Conservation (phyloP, 2,888 invertebrate species). For the Callinectes sapidus region DNA sequence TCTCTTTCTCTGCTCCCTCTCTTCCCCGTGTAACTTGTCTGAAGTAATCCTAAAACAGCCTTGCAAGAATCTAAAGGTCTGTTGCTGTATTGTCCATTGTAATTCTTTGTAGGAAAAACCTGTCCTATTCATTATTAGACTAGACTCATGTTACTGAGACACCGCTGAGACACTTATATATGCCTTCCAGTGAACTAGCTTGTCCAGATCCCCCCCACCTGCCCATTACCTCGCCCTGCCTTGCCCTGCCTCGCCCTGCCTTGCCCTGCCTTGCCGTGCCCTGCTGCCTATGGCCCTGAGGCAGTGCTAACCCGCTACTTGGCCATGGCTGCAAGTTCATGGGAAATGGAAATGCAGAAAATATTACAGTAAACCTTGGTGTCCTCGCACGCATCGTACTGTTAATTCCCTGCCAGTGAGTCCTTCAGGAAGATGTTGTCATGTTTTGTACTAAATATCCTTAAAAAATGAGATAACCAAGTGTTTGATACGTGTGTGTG, state of each 20-base stretch:
- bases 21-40: too few relatives aligned
- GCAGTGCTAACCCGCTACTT: not conserved
- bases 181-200: not conserved
- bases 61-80: too few relatives aligned
- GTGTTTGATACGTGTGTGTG: not conserved
- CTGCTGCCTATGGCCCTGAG: not conserved
- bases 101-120: too few relatives aligned
- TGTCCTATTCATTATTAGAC: not conserved
- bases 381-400: not conserved
- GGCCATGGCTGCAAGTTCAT: not conserved
- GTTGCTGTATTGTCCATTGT: too few relatives aligned
- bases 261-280: not conserved
- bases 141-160: not conserved
- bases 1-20: too few relatives aligned
- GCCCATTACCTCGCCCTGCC: not conserved
- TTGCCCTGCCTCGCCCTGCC: too few relatives aligned
- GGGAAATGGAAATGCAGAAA: not conserved
- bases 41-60: too few relatives aligned
- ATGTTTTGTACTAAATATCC: not conserved
- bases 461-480: too few relatives aligned
- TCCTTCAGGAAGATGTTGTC: not conserved
- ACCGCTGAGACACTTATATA: not conserved
- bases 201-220: not conserved
- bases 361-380: not conserved
- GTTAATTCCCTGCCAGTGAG: not conserved